Percentiles rank a stretch among this genome's conserved stretches.
Conservation (phyloP, 1,140 invertebrate species). For the Atta colombica region DNA sequence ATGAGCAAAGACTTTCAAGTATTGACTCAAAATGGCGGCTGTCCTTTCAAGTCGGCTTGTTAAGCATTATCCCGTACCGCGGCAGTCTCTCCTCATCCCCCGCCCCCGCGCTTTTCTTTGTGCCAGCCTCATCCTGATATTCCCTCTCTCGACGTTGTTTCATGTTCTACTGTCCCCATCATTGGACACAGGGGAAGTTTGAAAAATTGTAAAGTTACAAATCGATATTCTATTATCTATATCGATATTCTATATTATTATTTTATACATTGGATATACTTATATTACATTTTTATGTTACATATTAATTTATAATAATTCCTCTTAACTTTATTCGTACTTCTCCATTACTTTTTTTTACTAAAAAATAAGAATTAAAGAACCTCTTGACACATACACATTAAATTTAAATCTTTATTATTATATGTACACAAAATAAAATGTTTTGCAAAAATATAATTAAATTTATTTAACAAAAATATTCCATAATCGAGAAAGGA, state of each 20-base stretch:
- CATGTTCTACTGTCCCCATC: conserved; percentile 54
- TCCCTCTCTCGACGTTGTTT: conserved; percentile 50
- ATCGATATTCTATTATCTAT: background rate
- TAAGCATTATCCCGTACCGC: conserved; percentile 83
- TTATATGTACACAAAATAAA: background rate
- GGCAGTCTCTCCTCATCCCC: conserved; percentile 23
- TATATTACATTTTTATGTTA: background rate
- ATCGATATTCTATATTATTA: background rate
- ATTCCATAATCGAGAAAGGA: background rate
- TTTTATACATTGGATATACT: background rate
- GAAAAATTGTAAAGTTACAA: background rate
- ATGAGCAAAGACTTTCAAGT: conserved; percentile 86
- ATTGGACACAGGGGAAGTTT: conserved; percentile 13
- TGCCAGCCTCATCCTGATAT: conserved; percentile 47
- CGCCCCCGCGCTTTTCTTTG: conserved; percentile 60
- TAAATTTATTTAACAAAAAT: background rate
- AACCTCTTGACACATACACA: background rate
- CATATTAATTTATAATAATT: background rate
- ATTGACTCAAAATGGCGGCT: conserved; percentile 86
- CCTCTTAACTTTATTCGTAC: background rate
- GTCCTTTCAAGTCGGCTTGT: conserved; percentile 86
- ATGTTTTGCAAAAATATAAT: background rate
- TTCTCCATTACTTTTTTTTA: background rate
- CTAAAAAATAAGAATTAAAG: background rate
- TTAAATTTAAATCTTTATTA: background rate